Base-by-base conservation (phyloP, 1,140 invertebrate species). In the Trachymyrmex cornetzi region DNA sequence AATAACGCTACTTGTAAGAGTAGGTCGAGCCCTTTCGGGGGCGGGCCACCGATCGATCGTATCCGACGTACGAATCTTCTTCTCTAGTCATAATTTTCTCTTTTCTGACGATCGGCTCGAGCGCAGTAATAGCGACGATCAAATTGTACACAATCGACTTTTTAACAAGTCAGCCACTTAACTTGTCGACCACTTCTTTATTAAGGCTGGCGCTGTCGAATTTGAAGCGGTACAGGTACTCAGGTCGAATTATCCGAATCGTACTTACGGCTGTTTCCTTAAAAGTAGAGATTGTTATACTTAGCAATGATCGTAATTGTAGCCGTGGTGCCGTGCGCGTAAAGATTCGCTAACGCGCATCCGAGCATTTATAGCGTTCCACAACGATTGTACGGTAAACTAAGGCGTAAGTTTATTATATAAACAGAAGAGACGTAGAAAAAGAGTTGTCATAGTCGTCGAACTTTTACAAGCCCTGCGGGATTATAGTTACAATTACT, bases 1-100 rank as follows among this genome's bases (percentile, higher is more conserved):
- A 93, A 91, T 93, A 94, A 90, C 86, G 90, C 77, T 90, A 88
- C 80, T 91, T 91, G 77, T 91, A 87, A 84, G 84, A 30, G 85
- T 55, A 66, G 85, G 48, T 48, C 55, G 48, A 27, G 14, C 24
- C 61, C 24, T 55, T n/a, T 22, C 64, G 50, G 22, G 24, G 22
- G 24, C 27, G 11, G 44, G 12, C 16, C 19, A 63, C 57, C 27
- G 53, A 75, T 34, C 38, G 79, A 53, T 50, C 61, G 22, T 19
- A 64, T 53, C 66, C 84, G 74, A 79, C 24, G 19, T 67, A 85
- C 86, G 75, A 85, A 87, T 90, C 81, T 86, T 90, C 88, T 77
- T 88, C 84, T 38, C 64, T 80, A 80, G 71, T 74, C 38, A 57
- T 57, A 87, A 77, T 75, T 72, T 81, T 80, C 75, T 69, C 61